Evolutionary conservation across 2,888 invertebrate genomes (phyloP), one percentile per base, ranked within the genome.

Genomic region (Dasypogon diadema): DNA sequence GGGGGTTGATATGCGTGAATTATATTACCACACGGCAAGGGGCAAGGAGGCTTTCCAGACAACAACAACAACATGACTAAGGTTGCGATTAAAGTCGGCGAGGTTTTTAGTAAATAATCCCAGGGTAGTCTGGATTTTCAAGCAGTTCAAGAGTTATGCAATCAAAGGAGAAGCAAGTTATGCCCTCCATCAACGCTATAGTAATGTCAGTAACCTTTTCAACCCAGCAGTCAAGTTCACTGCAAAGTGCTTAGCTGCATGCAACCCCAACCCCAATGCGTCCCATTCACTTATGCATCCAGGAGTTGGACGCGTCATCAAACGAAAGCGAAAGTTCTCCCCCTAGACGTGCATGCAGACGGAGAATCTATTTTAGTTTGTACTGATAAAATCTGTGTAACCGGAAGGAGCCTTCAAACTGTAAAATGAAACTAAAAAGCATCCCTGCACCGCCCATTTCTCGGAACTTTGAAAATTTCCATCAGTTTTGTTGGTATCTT

Each of bases 181-280:
- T n/a, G n/a, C n/a, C n/a, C n/a, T n/a, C n/a, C n/a, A n/a, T n/a
- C n/a, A n/a, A n/a, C n/a, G n/a, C n/a, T n/a, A 26, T 58, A 24
- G 42, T 12, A 42, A 24, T 65, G 65, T 65, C 65, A 65, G 46
- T 65, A 46, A 65, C 65, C 65, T 65, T 48, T 42, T n/a, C 12
- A 1, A 1, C 42, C 2, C 1, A 42, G 42, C 1, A 42, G 21
- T 46, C 65, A 65, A 65, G 65, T 65, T 65, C 42, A 42, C n/a
- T 42, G 42, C n/a, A 12, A 22, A n/a, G 22, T 10, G 48, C 1
- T 46, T n/a, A 65, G 48, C 14, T 46, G 65, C 65, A 65, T 65
- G 46, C 65, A 48, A 65, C 21, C 48, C 24, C 65, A 65, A 42
- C 65, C 65, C 48, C n/a, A n/a, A n/a, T n/a, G n/a, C n/a, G n/a